Conservation (phyloP, 2,113 vertebrate genomes). For the Mesoclemmys tuberculata region DNA sequence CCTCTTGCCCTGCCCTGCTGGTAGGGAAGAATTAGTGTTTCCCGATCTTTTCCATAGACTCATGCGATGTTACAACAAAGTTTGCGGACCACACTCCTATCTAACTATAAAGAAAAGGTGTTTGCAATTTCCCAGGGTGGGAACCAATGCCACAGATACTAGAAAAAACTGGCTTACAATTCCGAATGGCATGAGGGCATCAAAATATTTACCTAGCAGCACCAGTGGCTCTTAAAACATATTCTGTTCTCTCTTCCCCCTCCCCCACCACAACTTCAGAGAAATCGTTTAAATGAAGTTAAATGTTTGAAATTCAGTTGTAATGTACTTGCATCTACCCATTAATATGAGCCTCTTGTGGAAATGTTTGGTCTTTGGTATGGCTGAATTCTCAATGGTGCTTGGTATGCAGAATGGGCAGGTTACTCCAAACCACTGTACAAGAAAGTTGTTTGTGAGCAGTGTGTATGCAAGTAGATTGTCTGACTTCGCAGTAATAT, state of each 20-base stretch:
- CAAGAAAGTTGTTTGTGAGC: neutral
- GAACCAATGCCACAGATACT: neutral
- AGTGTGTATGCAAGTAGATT: neutral
- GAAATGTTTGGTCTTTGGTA: neutral
- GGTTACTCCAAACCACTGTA: neutral
- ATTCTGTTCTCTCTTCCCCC: too few species aligned
- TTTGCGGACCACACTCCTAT: neutral
- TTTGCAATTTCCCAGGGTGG: neutral
- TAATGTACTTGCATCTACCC: neutral
- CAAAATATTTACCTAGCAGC: neutral
- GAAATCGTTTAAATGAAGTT: too few species aligned
- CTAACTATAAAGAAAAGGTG: neutral
- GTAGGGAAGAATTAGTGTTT: neutral
- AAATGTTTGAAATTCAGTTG: neutral
- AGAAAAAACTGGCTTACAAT: neutral
- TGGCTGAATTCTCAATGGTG: neutral
- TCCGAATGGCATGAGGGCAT: neutral
- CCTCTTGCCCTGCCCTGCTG: neutral
- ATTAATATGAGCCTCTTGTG: neutral
- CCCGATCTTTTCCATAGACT: neutral
- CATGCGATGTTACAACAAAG: neutral
- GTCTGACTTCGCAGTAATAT: neutral
- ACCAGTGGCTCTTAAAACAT: neutral
- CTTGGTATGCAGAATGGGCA: neutral
- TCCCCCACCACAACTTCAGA: too few species aligned